Evolutionary conservation across 2,113 vertebrate species (phyloP).

Genomic region (Calyptomena viridis): DNA sequence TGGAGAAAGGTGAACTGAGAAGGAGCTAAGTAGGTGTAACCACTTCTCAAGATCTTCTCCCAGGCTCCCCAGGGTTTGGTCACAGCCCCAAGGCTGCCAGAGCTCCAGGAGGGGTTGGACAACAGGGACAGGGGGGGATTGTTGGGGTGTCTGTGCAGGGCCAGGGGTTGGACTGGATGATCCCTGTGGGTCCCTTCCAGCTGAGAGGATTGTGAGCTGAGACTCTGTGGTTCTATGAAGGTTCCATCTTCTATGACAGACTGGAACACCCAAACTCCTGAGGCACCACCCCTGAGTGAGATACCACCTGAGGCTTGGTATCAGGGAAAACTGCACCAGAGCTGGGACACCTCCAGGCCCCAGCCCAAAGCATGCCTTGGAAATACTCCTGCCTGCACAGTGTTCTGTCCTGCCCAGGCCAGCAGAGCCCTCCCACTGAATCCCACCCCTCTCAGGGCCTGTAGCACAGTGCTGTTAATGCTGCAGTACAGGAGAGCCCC

Average conservation of each 20-base stretch:
- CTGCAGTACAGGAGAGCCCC: fast-evolving
- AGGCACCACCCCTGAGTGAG: too few species aligned
- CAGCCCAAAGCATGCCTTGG: neutral
- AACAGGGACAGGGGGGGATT: neutral
- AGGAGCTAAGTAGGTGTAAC: neutral
- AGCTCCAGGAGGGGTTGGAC: neutral
- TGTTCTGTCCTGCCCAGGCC: neutral
- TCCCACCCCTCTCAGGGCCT: neutral
- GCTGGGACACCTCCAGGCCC: neutral
- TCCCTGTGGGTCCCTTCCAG: neutral
- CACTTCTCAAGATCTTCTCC: neutral
- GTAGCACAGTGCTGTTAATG: fast-evolving
- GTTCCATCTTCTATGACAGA: neutral
- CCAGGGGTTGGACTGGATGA: neutral
- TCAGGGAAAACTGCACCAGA: fast-evolving
- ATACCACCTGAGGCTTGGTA: too few species aligned
- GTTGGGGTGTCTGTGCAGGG: neutral
- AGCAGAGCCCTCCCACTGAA: neutral
- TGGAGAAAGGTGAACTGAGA: neutral
- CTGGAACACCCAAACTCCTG: neutral
- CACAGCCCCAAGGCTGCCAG: neutral
- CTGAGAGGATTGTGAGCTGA: too few species aligned
- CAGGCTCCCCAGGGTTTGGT: neutral
- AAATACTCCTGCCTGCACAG: neutral
- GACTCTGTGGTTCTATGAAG: neutral